Conservation (phyloP, 92 coral and sea anemone species). For the Umimayanthus chanpuru region DNA sequence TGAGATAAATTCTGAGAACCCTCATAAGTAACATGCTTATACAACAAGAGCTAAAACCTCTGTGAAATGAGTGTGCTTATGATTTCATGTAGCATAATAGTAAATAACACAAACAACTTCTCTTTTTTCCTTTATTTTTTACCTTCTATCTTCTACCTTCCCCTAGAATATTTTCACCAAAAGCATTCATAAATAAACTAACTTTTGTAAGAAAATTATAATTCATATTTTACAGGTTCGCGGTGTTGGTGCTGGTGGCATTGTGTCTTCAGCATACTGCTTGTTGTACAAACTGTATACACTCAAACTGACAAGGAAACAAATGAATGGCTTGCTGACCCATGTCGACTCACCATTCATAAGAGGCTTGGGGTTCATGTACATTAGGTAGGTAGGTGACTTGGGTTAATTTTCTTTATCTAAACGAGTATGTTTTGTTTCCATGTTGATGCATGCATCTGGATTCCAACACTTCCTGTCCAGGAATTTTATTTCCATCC, state of each 20-base stretch:
- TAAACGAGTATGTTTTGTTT: neutral
- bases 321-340: conserved; percentile 89
- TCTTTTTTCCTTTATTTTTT: too few species aligned
- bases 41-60: too few species aligned
- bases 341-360: conserved; percentile 93
- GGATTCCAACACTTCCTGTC: neutral
- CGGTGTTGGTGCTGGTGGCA: conserved; percentile 99
- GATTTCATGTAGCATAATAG: too few species aligned
- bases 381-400: conserved; percentile 81
- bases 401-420: neutral
- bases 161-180: too few species aligned
- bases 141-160: too few species aligned
- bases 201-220: neutral
- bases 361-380: conserved; percentile 94
- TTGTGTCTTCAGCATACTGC: conserved; percentile 90
- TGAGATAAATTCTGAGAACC: too few species aligned
- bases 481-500: neutral
- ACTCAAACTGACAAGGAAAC: conserved; percentile 91
- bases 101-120: too few species aligned
- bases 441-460: neutral
- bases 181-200: too few species aligned
- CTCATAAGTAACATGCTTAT: too few species aligned
- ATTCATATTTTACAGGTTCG: conserved; percentile 73
- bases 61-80: too few species aligned
- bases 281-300: conserved; percentile 91